Base-by-base conservation (phyloP, 1,140 invertebrate species). In the Trypoxylus dichotomus region DNA sequence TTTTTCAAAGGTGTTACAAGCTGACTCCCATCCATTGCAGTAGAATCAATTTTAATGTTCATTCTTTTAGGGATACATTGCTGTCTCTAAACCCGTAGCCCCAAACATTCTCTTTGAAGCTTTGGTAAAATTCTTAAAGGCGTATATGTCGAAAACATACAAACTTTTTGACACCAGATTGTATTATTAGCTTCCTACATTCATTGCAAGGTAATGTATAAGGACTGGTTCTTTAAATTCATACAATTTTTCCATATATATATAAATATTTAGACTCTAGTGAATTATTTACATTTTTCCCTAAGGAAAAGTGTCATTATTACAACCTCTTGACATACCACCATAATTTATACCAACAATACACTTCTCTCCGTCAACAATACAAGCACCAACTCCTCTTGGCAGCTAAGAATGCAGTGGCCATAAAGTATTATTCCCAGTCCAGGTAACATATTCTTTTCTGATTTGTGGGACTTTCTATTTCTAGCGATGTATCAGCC, bases 171-270 rank as follows among this genome's bases (percentile, higher is more conserved):
- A 98, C 96, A 3, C 96, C 94, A n/a, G 95, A 93, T 85, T 98
- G 97, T 83, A 98, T 97, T n/a, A 99, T 97, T 2, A 97, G 87
- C 88, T 99, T 98, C 0, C 97, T 94, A 90, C 97, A 99, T 87
- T 98, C 96, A 85, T 98, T 98, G 84, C 97, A 98, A 0, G 97
- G 97, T 92, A 0, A 96, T 94, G 86, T 97, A 99, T 0, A 99
- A 91, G 0, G 89, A 91, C 83, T 95, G 97, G 79, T 92, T 90
- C 81, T 92, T 91, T 0, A 97, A 86, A 88, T 94, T 91, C 0
- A 90, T 87, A 2, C 89, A 88, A 85, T 96, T 98, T 85, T 94
- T 97, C 13, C n/a, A n/a, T n/a, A 7, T 24, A 71, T 95, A 90
- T 97, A 98, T 27, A 94, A 86, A 87, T 92, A 92, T 89, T 98